Evolutionary conservation across 2,888 invertebrate genomes (phyloP), one percentile per base, ranked within the genome.

Genomic region (Augochlorella aurata): DNA sequence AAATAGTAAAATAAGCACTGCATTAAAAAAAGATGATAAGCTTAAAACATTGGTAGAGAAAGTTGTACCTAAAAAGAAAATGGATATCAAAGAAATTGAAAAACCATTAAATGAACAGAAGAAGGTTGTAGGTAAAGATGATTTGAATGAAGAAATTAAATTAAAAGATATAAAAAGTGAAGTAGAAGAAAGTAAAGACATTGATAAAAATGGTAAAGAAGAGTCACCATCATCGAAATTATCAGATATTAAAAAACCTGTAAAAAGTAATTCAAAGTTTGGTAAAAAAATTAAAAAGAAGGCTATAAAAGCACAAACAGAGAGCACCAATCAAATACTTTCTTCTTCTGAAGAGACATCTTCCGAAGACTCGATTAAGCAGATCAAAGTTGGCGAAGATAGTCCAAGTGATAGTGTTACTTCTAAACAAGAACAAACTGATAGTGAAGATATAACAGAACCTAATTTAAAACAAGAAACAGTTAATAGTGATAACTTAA

Each of bases 141-240:
- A 88, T 16, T 74, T 69, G 7, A 73, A 67, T 0, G 82, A 83
- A 38, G 88, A 88, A 49, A 69, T 81, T 24, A 85, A 86, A 45
- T 75, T 81, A 38, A 89, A 86, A 21, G 79, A 87, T 58, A 91
- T 93, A 77, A 93, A 93, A 77, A 89, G 89, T 47, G 93, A 93
- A 83, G 82, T 91, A 24, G 85, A 90, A 29, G 92, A 93, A 1
- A 91, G 91, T 14, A 90, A 89, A 29, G 88, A 91, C 45, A 68
- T 84, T 0, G 86, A 89, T 8, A 88, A 90, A 58, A 80, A 24
- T 52, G 74, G 58, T 52, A 89, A 86, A 63, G 89, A 88, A 38
- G 90, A 90, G 7, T 79, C 29, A 24, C 24, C 61, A 8, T 77
- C 74, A 18, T 45, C 65, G 8, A 91, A 88, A 74, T 75, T 72